These are phyloP conservation scores for Verasper variegatus DNA, from an alignment of 2,113 vertebrate genomes.

Conservation along the genomic window DNA sequence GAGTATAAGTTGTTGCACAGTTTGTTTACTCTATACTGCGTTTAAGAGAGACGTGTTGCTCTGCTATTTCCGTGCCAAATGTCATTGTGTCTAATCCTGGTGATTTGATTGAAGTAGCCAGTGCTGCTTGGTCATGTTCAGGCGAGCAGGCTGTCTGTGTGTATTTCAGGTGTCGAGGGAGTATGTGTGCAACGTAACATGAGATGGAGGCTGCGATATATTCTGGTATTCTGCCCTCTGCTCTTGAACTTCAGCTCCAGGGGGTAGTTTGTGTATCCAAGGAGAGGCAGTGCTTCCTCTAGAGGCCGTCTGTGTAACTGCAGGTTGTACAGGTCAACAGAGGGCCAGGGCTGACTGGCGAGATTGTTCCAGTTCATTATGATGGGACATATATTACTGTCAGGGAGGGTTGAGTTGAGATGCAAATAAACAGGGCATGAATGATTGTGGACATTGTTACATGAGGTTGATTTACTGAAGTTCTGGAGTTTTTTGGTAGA, in stretches of 20 bases:
- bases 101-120: constrained; percentile 24
- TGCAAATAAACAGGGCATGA: constrained; percentile 10
- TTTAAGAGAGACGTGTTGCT: not conserved
- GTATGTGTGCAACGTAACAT: constrained; percentile 57
- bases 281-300: constrained; percentile 45
- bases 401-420: constrained; percentile 9
- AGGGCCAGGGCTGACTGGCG: constrained; percentile 47
- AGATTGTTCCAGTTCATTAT: constrained; percentile 46
- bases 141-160: constrained; percentile 33
- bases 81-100: constrained; percentile 20
- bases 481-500: not conserved
- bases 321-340: constrained; percentile 38
- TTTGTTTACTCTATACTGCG: constrained; percentile 5
- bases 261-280: not conserved
- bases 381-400: constrained; percentile 31
- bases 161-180: constrained; percentile 67
- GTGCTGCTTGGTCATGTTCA: constrained; percentile 17
- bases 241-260: constrained; percentile 42
- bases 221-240: constrained; percentile 58
- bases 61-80: not conserved
- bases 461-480: constrained; percentile 16
- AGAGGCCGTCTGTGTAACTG: constrained; percentile 50
- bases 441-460: constrained; percentile 8
- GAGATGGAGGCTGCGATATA: constrained; percentile 61
- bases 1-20: not conserved